Base-by-base conservation (phyloP, 1,140 invertebrate species). In the Eueides isabella region DNA sequence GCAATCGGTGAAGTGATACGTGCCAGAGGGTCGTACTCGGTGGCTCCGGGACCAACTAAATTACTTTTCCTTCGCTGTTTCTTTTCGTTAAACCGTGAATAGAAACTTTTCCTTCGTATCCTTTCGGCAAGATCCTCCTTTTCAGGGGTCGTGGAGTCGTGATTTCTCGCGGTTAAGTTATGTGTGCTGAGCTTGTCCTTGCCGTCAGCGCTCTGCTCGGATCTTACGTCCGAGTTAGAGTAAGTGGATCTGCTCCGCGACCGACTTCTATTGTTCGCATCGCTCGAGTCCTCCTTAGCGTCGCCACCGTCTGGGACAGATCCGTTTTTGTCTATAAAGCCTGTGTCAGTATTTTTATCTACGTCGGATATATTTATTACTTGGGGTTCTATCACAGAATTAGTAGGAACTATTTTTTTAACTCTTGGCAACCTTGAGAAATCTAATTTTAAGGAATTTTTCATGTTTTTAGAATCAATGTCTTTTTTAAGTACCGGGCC, bases 71-170 rank as follows among this genome's bases (percentile, higher is more conserved):
- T 91, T 68, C 95, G 94, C 61, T 94, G 94, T 85, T 96, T 96
- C 80, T 96, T 95, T 80, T 97, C 96, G 81, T 98, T 98, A 84
- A 98, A 98, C 71, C 97, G 94, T 5, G 96, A 96, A 84, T 98
- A 98, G 89, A 97, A 98, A 86, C 97, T 98, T 86, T 97, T 97
- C 23, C 97, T 94, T 78, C 97, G 94, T 75, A 98, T 98, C 77
- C 97, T 94, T 82, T 98, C 97, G 35, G 96, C 96, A 12, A 98
- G 96, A 35, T 96, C 96, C 84, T 97, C 97, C 44, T 94, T 88
- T 78, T 94, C 93, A 16, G 92, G 90, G 6, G 88, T 85, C 35
- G 84, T 84, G 9, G 88, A 86, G 71, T 93, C 93, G 33, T 85
- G 85, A 71, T 82, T 90, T 68, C 90, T 84, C 19, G 85, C 73